Evolutionary conservation across 2,113 vertebrate genomes (phyloP).

Genomic region (Aegotheles bennettii): DNA sequence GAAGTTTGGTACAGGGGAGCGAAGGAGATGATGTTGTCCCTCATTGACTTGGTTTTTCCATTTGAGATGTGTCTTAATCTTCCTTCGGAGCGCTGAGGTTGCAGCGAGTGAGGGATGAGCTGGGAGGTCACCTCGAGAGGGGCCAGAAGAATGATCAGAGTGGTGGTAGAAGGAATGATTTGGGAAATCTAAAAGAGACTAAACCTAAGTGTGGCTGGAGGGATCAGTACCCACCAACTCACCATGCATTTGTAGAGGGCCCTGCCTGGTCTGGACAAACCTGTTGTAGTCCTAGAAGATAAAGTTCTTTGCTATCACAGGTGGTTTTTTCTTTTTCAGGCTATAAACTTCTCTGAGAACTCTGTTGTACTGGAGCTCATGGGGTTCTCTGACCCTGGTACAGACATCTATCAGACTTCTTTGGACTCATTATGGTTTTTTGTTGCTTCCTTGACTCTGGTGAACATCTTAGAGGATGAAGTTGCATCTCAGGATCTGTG

Average conservation of each 20-base stretch:
- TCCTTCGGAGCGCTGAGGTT: background rate
- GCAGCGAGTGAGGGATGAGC: background rate
- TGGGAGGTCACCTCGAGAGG: background rate
- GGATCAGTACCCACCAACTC: background rate
- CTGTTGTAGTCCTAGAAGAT: background rate
- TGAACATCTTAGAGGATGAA: background rate
- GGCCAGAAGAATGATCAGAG: background rate
- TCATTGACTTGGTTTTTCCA: background rate
- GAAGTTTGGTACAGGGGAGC: background rate
- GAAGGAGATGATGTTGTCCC: background rate
- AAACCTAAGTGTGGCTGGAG: rapidly evolving
- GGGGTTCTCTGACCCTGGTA: background rate
- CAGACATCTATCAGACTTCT: no score
- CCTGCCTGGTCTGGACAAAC: background rate
- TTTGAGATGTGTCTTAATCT: background rate
- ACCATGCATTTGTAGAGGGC: no score
- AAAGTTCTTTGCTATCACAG: background rate
- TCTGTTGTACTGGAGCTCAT: no score
- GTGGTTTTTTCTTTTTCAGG: background rate
- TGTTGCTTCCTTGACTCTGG: background rate
- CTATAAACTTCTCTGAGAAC: background rate
- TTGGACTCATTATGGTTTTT: no score
- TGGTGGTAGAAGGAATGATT: background rate
- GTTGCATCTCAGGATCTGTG: background rate
- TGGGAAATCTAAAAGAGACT: background rate